These are phyloP conservation scores for Acipenser ruthenus DNA, from an alignment of 2,797 vertebrate genomes.

Conservation along the genomic window DNA sequence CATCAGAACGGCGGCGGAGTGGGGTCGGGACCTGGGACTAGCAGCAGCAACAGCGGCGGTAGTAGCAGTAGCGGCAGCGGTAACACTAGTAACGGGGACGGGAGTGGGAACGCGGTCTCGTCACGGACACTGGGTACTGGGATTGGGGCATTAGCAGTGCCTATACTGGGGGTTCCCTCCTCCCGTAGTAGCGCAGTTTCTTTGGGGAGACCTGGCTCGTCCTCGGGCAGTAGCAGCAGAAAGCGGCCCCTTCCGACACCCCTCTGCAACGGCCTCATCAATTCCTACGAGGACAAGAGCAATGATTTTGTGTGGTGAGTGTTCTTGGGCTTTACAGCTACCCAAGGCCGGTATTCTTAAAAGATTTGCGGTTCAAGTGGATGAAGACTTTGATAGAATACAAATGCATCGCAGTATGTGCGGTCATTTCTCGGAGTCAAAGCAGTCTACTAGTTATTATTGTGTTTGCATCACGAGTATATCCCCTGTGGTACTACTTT, in stretches of 20 bases:
- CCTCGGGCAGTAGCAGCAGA: constrained; percentile 54
- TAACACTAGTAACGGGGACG: constrained; percentile 34
- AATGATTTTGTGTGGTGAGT: constrained; percentile 96
- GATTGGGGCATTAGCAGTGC: constrained; percentile 42
- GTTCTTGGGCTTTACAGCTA: background rate
- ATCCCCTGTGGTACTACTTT: too few species aligned
- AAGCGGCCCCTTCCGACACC: constrained; percentile 79
- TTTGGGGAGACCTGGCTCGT: constrained; percentile 44
- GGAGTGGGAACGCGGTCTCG: constrained; percentile 48
- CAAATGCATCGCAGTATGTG: too few species aligned
- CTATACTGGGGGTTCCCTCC: constrained; percentile 40
- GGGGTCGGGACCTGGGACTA: constrained; percentile 57
- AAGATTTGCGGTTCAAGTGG: too few species aligned
- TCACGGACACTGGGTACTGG: constrained; percentile 41
- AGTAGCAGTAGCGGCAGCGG: background rate
- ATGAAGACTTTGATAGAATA: too few species aligned
- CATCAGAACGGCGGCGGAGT: constrained; percentile 46
- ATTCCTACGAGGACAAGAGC: constrained; percentile 96
- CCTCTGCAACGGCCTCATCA: constrained; percentile 87
- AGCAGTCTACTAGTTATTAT: too few species aligned
- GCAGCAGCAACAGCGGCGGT: constrained; percentile 41
- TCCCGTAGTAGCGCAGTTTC: constrained; percentile 42
- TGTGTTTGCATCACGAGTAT: too few species aligned
- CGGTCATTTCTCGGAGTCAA: too few species aligned
- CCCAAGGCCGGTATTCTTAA: too few species aligned